Percentiles rank a stretch among this genome's conserved stretches.
Conservation (phyloP, 2,113 vertebrate species). For the Antigone vipio region DNA sequence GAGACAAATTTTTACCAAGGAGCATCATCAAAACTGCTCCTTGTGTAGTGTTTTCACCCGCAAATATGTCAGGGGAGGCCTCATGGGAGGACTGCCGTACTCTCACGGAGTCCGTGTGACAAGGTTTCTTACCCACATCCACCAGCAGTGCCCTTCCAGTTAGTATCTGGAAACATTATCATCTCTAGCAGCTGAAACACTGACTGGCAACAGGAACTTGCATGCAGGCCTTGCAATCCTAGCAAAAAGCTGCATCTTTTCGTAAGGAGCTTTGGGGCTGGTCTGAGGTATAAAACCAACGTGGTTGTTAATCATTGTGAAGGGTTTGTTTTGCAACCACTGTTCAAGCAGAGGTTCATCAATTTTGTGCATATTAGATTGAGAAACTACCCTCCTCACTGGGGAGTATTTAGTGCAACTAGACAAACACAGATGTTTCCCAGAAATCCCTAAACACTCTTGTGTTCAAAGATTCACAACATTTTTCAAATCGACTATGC, state of each 20-base stretch:
- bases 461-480: background rate
- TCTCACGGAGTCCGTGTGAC: no score
- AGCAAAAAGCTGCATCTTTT: background rate
- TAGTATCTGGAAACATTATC: background rate
- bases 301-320: background rate
- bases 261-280: background rate
- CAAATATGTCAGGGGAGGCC: accelerated
- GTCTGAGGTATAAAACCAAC: background rate
- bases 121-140: background rate
- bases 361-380: slow-evolving; percentile 24
- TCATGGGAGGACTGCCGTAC: accelerated
- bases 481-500: slow-evolving; percentile 9
- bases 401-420: slow-evolving; percentile 16
- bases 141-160: background rate
- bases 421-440: slow-evolving; percentile 49
- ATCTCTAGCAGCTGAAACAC: background rate
- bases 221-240: background rate
- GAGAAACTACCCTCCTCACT: background rate
- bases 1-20: background rate
- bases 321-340: background rate
- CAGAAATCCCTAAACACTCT: slow-evolving; percentile 5
- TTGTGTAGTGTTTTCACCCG: background rate
- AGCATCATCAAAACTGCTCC: background rate
- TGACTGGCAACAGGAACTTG: background rate
- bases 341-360: background rate